Base-by-base conservation (phyloP, 2,113 vertebrate species). In the Mirza zaza region DNA sequence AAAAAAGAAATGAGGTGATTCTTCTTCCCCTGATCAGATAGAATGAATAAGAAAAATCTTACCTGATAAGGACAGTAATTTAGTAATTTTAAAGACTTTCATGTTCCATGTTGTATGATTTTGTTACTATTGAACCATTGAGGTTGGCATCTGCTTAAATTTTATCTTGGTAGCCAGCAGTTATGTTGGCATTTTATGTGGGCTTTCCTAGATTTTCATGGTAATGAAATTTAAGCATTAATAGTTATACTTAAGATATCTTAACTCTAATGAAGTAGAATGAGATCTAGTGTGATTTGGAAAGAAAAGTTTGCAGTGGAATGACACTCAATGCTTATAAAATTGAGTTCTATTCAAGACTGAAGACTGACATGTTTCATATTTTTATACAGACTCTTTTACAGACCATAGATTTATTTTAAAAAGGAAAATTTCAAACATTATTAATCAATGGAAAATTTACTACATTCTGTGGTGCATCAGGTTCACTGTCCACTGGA, bases 131-230 rank as follows among this genome's bases (percentile, higher is more conserved):
- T 61, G 55, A 84, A 80, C 79, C 65, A 6, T 15, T 48, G 52
- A 75, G 42, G 15, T 68, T 70, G 10, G n/a, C 88, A 50, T 90
- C 45, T 29, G 3, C 67, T 55, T 90, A 57, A 87, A 79, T 68
- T 21, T 71, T 29, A 32, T 59, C 67, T 82, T 68, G 67, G 59
- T 82, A 48, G 17, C 45, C 27, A 7, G 71, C 32, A 55, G 8
- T 20, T 55, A 15, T 2, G 2, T 8, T 87, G 83, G 77, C 27
- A 63, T 68, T 71, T 83, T 81, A 8, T 52, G 18, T 85, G 32
- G 48, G 8, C 68, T 87, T 86, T 91, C 57, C 25, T 90, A 89
- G 84, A 77, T 65, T 70, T 73, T 61, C 59, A 18, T 52, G 32
- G 12, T 65, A 61, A 39, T 76, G 32, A 48, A 39, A 67, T 88